Conservation (phyloP, 1,140 invertebrate species). For the Oryctes rhinoceros region DNA sequence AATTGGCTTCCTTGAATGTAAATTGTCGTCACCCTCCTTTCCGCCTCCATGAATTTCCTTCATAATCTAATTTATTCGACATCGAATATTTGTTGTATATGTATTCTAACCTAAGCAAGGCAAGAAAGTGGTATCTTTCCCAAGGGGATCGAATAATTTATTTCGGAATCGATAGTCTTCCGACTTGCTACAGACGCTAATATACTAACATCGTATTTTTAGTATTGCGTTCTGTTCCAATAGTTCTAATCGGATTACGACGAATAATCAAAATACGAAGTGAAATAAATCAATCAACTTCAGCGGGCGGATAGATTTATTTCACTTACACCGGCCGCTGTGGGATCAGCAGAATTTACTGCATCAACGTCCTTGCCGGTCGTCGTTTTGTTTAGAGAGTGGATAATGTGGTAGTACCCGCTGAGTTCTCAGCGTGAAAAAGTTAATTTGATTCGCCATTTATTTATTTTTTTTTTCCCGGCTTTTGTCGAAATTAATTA, state of each 20-base stretch:
- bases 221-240: not conserved
- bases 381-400: not conserved
- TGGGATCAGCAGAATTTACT: not conserved
- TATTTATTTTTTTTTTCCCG: not conserved
- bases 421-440: not conserved
- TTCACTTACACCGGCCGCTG: not conserved
- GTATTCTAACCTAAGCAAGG: too few relatives aligned
- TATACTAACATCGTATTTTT: not conserved
- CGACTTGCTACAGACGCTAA: too few relatives aligned
- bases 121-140: too few relatives aligned
- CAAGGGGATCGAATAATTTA: too few relatives aligned
- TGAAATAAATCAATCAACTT: slow-evolving; percentile 19
- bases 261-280: slow-evolving; percentile 8
- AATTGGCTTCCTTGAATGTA: too few relatives aligned
- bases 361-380: not conserved
- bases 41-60: too few relatives aligned
- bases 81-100: too few relatives aligned
- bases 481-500: not conserved
- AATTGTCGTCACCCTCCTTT: too few relatives aligned
- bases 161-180: too few relatives aligned
- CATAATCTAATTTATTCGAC: too few relatives aligned
- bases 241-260: slow-evolving; percentile 8
- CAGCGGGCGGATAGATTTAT: slow-evolving; percentile 9
- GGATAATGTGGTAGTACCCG: not conserved
- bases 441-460: not conserved